Conservation (phyloP, 2,797 vertebrate genomes). For the Yasuhikotakia modesta region DNA sequence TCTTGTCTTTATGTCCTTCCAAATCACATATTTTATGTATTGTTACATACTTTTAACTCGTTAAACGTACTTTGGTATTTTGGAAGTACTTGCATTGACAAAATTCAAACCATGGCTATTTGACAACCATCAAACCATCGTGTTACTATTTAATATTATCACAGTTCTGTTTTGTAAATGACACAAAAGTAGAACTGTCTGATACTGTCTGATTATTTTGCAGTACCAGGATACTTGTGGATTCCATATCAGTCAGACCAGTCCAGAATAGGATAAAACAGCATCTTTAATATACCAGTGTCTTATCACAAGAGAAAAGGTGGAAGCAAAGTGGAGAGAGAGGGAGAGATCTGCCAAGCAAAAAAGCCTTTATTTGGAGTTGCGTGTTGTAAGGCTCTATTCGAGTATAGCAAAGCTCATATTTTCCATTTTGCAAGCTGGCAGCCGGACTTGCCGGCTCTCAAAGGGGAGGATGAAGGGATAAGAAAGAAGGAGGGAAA, state of each 20-base stretch:
- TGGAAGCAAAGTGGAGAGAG: not conserved
- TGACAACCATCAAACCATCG: too few relatives aligned
- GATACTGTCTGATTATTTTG: too few relatives aligned
- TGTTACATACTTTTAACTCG: too few relatives aligned
- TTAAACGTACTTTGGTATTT: not conserved
- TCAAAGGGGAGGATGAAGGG: conserved; percentile 32
- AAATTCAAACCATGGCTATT: too few relatives aligned
- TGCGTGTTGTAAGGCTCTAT: conserved; percentile 50
- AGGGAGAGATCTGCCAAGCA: conserved; percentile 49
- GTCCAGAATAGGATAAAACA: not conserved
- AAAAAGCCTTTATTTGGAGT: conserved; percentile 66
- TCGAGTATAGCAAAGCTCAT: conserved; percentile 42
- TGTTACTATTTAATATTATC: too few relatives aligned
- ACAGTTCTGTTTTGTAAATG: too few relatives aligned
- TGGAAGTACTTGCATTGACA: too few relatives aligned
- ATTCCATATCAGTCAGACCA: too few relatives aligned
- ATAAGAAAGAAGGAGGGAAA: conserved; percentile 20
- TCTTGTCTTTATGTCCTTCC: too few relatives aligned
- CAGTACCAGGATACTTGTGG: not conserved
- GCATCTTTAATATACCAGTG: conserved; percentile 11
- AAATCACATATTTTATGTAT: not conserved
- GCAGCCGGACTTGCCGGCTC: conserved; percentile 41
- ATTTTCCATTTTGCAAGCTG: conserved; percentile 61
- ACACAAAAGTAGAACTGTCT: too few relatives aligned
- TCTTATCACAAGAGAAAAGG: conserved; percentile 26